Evolutionary conservation across 2,888 invertebrate species (phyloP).

Genomic region (Sminthurinus aureus): DNA sequence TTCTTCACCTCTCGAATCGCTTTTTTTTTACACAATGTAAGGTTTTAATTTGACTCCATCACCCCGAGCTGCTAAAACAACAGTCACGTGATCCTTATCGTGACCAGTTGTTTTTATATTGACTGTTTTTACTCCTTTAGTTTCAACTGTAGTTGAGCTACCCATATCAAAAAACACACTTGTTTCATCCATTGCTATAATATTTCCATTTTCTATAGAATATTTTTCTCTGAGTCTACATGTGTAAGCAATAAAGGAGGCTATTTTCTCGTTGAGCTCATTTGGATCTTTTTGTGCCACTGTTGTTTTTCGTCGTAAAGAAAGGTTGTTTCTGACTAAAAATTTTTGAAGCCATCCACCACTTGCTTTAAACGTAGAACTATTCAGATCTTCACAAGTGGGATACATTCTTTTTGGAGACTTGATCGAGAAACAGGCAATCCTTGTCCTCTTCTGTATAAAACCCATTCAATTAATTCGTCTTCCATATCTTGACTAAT

Average conservation of each 20-base stretch:
- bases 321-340: neutral
- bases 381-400: neutral
- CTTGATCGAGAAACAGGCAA: neutral
- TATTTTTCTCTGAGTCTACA: neutral
- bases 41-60: conserved; percentile 27
- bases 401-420: neutral
- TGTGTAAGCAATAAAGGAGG: neutral
- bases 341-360: conserved; percentile 6
- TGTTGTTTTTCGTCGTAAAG: neutral
- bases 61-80: conserved; percentile 25
- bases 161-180: conserved; percentile 12
- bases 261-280: neutral
- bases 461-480: neutral
- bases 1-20: too few species aligned
- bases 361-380: neutral
- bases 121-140: neutral
- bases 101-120: conserved; percentile 6
- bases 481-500: neutral
- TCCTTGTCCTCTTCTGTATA: neutral
- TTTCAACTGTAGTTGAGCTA: neutral
- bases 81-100: conserved; percentile 25
- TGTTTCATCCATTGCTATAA: conserved; percentile 29
- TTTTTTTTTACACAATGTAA: conserved; percentile 15
- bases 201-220: neutral
- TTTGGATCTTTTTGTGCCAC: neutral